Conservation (phyloP, 1,140 invertebrate species). For the Heliothis subflexa region DNA sequence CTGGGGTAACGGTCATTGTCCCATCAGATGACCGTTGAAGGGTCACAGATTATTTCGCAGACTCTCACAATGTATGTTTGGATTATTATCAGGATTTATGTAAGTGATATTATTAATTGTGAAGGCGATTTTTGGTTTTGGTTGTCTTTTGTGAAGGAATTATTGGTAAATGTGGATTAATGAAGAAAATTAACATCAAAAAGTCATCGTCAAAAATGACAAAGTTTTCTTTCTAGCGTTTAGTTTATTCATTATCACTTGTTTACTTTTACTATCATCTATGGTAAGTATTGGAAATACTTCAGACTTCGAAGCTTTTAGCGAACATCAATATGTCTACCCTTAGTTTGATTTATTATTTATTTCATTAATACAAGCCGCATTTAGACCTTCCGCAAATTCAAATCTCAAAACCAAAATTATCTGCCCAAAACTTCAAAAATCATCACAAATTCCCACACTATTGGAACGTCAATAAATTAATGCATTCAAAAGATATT, state of each 20-base stretch:
- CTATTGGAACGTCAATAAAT: slow-evolving; percentile 26
- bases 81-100: not conserved
- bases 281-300: too few species aligned
- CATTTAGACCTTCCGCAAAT: too few species aligned
- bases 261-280: too few species aligned
- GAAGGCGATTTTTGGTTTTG: not conserved
- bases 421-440: not conserved
- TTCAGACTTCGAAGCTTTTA: too few species aligned
- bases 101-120: slow-evolving; percentile 3
- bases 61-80: slow-evolving; percentile 1
- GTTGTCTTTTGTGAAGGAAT: not conserved
- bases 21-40: slow-evolving; percentile 29
- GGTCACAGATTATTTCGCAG: not conserved
- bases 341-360: too few species aligned
- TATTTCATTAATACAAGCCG: too few species aligned
- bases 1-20: slow-evolving; percentile 37
- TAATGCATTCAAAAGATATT: slow-evolving; percentile 43
- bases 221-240: too few species aligned
- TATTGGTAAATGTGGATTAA: not conserved
- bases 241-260: too few species aligned
- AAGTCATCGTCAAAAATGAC: too few species aligned
- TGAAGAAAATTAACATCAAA: too few species aligned
- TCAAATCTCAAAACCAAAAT: not conserved
- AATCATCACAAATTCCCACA: slow-evolving; percentile 22
- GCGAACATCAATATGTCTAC: too few species aligned